Evolutionary conservation across 2,113 vertebrate species (phyloP).

Genomic region (Phoenicopterus ruber): DNA sequence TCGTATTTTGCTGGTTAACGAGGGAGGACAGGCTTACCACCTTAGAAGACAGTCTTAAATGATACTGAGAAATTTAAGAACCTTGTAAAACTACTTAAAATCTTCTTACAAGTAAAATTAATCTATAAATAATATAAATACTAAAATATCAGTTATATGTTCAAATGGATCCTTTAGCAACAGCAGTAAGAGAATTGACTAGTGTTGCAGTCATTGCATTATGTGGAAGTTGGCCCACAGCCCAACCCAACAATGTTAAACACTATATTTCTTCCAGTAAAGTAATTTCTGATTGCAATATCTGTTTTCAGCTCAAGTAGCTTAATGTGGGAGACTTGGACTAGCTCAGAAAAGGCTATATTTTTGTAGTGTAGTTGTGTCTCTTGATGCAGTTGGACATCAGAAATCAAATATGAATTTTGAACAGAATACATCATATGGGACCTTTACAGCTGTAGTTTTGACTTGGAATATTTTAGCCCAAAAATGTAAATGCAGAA

Average conservation of each 20-base stretch:
- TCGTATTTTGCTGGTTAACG: neutral
- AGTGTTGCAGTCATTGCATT: neutral
- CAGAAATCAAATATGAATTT: neutral
- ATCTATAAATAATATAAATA: neutral
- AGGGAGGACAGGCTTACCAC: neutral
- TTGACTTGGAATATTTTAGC: neutral
- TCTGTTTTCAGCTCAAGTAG: constrained; percentile 3
- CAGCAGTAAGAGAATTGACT: neutral
- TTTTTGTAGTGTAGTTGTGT: neutral
- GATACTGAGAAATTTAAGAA: neutral
- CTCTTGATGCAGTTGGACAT: neutral
- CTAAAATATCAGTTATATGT: neutral
- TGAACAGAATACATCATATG: neutral
- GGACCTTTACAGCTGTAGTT: neutral
- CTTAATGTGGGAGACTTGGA: neutral
- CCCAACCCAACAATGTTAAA: neutral
- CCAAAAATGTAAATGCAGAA: neutral
- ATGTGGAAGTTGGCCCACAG: neutral
- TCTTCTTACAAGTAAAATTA: neutral
- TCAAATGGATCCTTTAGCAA: neutral
- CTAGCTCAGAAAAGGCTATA: neutral
- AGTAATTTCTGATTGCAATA: neutral
- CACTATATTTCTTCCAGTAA: neutral
- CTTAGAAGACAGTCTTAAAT: neutral
- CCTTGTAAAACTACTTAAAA: neutral